These are phyloP conservation scores for Scomberomorus guttatus DNA, from an alignment of 2,797 vertebrate species.

Conservation along the genomic window DNA sequence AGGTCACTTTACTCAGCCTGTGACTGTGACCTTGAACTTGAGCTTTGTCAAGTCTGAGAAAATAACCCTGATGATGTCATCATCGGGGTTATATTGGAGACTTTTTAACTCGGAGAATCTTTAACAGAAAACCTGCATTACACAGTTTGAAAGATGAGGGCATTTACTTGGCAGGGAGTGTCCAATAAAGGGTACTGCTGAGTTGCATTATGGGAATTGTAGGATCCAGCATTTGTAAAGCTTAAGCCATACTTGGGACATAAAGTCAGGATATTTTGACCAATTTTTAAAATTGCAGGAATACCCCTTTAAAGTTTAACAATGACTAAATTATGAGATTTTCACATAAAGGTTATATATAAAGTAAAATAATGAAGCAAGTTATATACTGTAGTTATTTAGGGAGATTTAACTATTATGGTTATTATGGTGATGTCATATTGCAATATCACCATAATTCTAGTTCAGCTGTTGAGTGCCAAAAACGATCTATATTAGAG, in stretches of 20 bases:
- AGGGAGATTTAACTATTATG: neutral
- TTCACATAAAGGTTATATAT: neutral
- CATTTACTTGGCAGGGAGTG: no score
- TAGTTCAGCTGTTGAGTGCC: neutral
- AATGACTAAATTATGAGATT: slow-evolving; percentile 1
- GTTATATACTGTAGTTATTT: neutral
- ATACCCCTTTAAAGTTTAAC: neutral
- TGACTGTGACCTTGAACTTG: no score
- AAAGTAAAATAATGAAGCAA: no score
- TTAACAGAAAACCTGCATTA: neutral
- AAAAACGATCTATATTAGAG: neutral
- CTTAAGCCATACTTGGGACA: no score
- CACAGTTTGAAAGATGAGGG: neutral
- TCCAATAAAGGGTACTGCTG: neutral
- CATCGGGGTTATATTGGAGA: no score
- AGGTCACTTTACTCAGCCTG: neutral
- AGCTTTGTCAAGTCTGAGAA: no score
- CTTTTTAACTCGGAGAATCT: no score
- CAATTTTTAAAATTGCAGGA: neutral
- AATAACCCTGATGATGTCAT: no score
- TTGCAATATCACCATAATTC: neutral
- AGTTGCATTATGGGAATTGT: no score
- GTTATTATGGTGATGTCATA: neutral
- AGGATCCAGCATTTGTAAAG: no score
- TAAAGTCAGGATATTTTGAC: neutral